Conservation (phyloP, 2,113 vertebrate genomes). For the Myotis davidii region DNA sequence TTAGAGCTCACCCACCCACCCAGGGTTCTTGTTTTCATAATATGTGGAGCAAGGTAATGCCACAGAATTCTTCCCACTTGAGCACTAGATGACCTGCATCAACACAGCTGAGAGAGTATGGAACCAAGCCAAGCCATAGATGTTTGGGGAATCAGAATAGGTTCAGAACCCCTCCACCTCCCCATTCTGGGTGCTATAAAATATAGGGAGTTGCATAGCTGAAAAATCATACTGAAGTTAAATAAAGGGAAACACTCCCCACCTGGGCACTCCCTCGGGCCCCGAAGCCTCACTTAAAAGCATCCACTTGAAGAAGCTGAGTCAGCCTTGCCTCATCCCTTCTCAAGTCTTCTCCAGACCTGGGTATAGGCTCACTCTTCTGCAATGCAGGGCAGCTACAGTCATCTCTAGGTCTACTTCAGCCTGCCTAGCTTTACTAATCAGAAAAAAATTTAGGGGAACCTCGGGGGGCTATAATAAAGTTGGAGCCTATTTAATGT, state of each 20-base stretch:
- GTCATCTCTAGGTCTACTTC: background rate
- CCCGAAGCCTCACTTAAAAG: background rate
- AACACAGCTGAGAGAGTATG: background rate
- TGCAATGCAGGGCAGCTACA: background rate
- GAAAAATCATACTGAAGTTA: background rate
- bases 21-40: background rate
- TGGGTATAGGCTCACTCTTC: background rate
- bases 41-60: background rate
- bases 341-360: background rate
- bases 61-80: background rate
- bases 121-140: background rate
- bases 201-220: background rate
- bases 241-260: background rate
- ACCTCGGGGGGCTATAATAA: background rate
- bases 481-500: background rate
- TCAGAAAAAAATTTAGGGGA: background rate
- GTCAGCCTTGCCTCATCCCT: background rate
- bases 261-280: background rate
- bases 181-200: background rate
- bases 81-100: background rate
- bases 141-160: background rate
- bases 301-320: background rate
- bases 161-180: background rate
- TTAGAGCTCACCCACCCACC: background rate
- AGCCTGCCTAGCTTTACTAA: background rate